Base-by-base conservation (phyloP, 2,888 invertebrate genomes). In the Rotaria magnacalcarata region DNA sequence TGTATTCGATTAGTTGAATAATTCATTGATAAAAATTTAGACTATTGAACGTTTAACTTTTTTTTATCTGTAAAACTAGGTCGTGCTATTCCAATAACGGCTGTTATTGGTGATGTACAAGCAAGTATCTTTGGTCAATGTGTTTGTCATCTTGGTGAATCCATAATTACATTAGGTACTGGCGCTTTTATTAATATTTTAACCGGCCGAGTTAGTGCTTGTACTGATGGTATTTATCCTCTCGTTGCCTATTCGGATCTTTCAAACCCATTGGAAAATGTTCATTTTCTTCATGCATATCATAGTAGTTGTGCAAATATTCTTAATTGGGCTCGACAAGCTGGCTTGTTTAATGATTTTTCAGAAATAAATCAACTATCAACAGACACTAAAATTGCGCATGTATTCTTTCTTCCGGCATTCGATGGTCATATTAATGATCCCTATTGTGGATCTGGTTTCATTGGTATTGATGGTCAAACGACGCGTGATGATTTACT, bases 111-210 rank as follows among this genome's bases (percentile, higher is more conserved):
- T 92, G 52, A 86, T 84, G 47, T 84, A 54, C 86, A 86, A 67
- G 84, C 86, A 0, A 95, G 96, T 0, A 93, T 95, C 92, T 95
- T 95, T 93, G 96, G 96, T 10, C 94, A 95, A 0, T 94, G 95
- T 87, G 95, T 95, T 89, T 95, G 95, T 89, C 91, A 93, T 5
- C 91, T 93, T 0, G 95, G 95, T 47, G 94, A 95, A 90, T 93
- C 95, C 2, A 96, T 96, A 90, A 92, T 96, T 5, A 96, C 96
- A 0, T 93, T 97, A 92, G 96, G 96, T 0, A 97, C 96, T 0
- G 97, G 97, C 0, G 94, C 95, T 0, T 97, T 97, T 91, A 91
- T 96, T 80, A 94, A 96, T 90, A 93, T 96, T 56, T 94, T 96
- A 90, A 95, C 96, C 0, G 95, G 95, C 0, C 88, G 89, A 24